A percentile compares a stretch with the other conserved stretches of the same genome.
These are phyloP conservation scores for Omphaloscelis lunosa DNA, from an alignment of 2,888 invertebrate species.

Conservation along the genomic window DNA sequence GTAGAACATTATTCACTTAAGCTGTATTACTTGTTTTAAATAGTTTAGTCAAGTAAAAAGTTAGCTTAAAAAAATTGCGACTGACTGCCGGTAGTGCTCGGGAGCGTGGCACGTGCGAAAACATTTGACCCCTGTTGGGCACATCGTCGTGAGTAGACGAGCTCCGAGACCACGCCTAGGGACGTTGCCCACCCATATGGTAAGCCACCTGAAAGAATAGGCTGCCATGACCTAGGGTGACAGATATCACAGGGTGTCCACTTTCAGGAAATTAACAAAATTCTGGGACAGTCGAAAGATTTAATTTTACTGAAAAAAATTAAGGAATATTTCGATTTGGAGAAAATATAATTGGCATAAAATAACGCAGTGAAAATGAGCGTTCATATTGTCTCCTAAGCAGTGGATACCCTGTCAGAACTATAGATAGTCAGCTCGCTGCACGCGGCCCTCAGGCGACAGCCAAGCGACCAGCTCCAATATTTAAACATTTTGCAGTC, in stretches of 20 bases:
- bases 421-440: constrained; percentile 26
- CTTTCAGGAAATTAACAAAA: constrained; percentile 38
- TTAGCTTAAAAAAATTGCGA: constrained; percentile 38
- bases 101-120: constrained; percentile 33
- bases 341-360: constrained; percentile 33
- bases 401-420: constrained; percentile 48
- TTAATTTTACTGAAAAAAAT: neutral
- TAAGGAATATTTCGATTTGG: constrained; percentile 1
- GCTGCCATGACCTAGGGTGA: constrained; percentile 35
- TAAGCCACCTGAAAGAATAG: constrained; percentile 44
- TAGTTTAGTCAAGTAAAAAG: constrained; percentile 49
- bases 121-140: constrained; percentile 19
- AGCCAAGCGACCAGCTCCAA: neutral
- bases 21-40: constrained; percentile 23
- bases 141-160: constrained; percentile 24
- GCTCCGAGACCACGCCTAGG: constrained; percentile 39
- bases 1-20: constrained; percentile 37
- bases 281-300: neutral
- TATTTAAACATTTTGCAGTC: constrained; percentile 24
- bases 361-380: constrained; percentile 23
- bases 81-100: constrained; percentile 35
- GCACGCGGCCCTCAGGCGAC: constrained; percentile 6
- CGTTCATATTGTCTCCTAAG: constrained; percentile 28
- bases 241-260: constrained; percentile 40
- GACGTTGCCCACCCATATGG: constrained; percentile 36